Evolutionary conservation across 2,888 invertebrate genomes (phyloP), one percentile per base, ranked within the genome.

Genomic region (Polymixis flavicincta): DNA sequence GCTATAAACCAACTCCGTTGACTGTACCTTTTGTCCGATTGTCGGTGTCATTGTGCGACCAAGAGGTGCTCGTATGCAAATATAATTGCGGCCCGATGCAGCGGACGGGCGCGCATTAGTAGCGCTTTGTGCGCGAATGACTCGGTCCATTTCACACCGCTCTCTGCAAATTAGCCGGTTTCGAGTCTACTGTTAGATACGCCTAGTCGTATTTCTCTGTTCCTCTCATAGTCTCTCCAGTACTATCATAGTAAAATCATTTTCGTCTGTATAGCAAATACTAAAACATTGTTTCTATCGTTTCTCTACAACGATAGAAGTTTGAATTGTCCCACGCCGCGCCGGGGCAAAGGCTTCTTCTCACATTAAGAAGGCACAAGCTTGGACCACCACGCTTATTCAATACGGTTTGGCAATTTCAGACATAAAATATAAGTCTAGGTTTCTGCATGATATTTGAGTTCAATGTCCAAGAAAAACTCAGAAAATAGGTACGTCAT

Each of bases 61-160:
- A 89, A 90, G 90, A 93, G 92, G 91, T 92, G 92, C 91, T 91
- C 91, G 92, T 94, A 95, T 95, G 95, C 94, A 95, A 95, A 95
- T 95, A 95, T 94, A 95, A 94, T 95, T 94, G 94, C 92, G 92
- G 93, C 85, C 88, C 90, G 87, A 91, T 92, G 93, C 93, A 94
- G 85, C 92, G 94, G 94, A 92, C 93, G 92, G 91, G 90, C 89
- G 91, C 90, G 92, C 94, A 95, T 95, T 95, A 95, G 93, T 90
- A 88, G 90, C 92, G 94, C 95, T 95, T 95, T 95, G 95, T 95
- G 92, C 89, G 91, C 89, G 92, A 92, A 93, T 92, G 94, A 94
- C 92, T 93, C 94, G 94, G 92, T 94, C 94, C 94, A 95, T 95
- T 95, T 94, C 94, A 95, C 94, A 90, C 92, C 86, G 92, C 89